Evolutionary conservation across 92 coral and sea anemone species (phyloP).

Genomic region (Heliopora coerulea): DNA sequence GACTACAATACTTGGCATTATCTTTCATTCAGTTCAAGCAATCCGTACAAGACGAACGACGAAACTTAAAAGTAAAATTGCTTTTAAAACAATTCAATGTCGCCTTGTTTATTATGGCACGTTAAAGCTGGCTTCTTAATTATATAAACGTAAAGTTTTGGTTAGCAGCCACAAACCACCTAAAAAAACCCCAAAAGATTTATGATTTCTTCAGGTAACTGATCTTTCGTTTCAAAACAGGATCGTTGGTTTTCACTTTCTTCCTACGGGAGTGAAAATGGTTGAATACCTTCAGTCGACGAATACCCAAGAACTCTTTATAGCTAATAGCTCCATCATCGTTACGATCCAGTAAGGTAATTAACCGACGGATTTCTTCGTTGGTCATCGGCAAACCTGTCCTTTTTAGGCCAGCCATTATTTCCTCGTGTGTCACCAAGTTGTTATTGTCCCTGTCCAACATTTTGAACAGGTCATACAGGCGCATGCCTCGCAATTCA

Average conservation of each 20-base stretch:
- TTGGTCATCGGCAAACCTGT: conserved; percentile 92
- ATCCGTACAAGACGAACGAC: too few relatives aligned
- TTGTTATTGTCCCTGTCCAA: conserved; percentile 86
- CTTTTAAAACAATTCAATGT: too few relatives aligned
- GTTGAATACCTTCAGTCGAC: conserved; percentile 73
- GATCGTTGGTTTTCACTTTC: conserved; percentile 73
- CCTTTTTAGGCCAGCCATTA: conserved; percentile 85
- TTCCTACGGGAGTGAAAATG: conserved; percentile 78
- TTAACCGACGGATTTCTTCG: conserved; percentile 77
- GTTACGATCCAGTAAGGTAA: conserved; percentile 76
- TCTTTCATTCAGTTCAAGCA: too few relatives aligned
- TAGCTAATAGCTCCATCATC: conserved; percentile 90
- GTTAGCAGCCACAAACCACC: too few relatives aligned
- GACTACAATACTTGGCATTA: too few relatives aligned
- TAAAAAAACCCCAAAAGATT: background rate
- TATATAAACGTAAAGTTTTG: too few relatives aligned
- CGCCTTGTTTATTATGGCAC: too few relatives aligned
- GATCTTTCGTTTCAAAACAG: conserved; percentile 48
- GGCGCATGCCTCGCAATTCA: conserved; percentile 86
- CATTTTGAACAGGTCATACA: conserved; percentile 85
- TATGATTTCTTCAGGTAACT: conserved; percentile 24
- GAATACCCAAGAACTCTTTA: conserved; percentile 87
- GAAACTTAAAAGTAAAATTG: too few relatives aligned
- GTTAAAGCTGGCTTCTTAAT: too few relatives aligned
- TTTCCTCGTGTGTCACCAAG: conserved; percentile 80